phyloP scores from a whole-genome alignment of 2,797 vertebrate species.

The Neosilurus mollespiculum region DNA sequence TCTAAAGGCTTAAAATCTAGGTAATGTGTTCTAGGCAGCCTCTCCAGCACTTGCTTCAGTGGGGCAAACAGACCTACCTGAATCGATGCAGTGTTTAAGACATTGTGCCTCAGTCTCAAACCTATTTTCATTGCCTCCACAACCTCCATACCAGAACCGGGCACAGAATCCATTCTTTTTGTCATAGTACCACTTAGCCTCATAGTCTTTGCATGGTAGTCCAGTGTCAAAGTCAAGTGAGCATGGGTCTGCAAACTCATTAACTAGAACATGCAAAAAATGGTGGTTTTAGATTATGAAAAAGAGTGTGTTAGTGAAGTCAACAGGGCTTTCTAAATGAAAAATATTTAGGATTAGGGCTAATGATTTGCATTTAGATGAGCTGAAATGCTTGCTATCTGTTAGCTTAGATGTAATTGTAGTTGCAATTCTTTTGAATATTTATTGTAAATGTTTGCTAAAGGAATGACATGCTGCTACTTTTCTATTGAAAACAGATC shows the following conservation, averaged over 20 bases:
- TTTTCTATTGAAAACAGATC: not conserved
- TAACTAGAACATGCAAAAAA: conserved; percentile 72
- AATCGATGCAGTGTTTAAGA: conserved; percentile 74
- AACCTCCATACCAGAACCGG: conserved; percentile 85
- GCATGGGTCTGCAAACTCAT: conserved; percentile 80
- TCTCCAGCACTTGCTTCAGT: not conserved
- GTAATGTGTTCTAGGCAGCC: not conserved
- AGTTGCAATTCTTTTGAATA: not conserved
- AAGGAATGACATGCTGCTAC: not conserved
- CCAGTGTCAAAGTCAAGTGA: conserved; percentile 83
- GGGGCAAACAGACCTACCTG: conserved; percentile 70
- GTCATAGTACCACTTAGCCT: conserved; percentile 89
- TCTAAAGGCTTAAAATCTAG: not conserved
- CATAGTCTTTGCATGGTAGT: conserved; percentile 83
- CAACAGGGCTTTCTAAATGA: conserved; percentile 41
- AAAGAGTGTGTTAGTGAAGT: conserved; percentile 59
- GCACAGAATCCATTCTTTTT: conserved; percentile 82
- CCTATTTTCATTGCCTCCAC: conserved; percentile 84
- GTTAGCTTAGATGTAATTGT: not conserved
- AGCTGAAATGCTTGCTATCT: conserved; percentile 5
- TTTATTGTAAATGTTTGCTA: not conserved
- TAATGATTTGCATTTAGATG: conserved; percentile 14
- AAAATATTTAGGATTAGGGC: conserved; percentile 26
- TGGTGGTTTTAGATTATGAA: conserved; percentile 57
- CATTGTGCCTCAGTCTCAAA: conserved; percentile 82